These are phyloP conservation scores for Platerodrilus igneus DNA, from an alignment of 2,888 invertebrate genomes.

Conservation along the genomic window DNA sequence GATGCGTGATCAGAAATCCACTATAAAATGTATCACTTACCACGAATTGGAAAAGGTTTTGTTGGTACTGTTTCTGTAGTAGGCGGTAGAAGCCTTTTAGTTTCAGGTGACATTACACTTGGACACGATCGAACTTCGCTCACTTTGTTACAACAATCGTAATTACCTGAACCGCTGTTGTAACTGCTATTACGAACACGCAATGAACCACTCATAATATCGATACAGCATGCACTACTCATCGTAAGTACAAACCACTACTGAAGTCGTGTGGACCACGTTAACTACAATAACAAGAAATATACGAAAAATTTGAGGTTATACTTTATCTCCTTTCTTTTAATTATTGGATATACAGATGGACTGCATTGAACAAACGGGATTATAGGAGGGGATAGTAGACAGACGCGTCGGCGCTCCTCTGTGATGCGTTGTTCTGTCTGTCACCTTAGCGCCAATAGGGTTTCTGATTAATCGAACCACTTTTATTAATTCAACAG, in stretches of 20 bases:
- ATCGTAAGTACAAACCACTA: slow-evolving; percentile 22
- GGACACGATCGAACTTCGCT: slow-evolving; percentile 52
- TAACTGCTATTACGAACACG: slow-evolving; percentile 43
- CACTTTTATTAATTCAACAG: too few species aligned
- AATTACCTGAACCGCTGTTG: slow-evolving; percentile 31
- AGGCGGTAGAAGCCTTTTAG: slow-evolving; percentile 65
- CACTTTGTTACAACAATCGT: slow-evolving; percentile 36
- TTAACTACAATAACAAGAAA: slow-evolving; percentile 3
- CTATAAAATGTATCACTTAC: slow-evolving; percentile 49
- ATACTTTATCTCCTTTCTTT: too few species aligned
- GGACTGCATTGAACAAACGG: slow-evolving; percentile 11
- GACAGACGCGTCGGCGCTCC: slow-evolving; percentile 3
- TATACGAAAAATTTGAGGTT: too few species aligned
- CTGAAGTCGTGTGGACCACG: background rate
- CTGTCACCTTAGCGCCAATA: slow-evolving; percentile 15
- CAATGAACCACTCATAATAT: slow-evolving; percentile 44
- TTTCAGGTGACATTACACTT: slow-evolving; percentile 68
- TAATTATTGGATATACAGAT: too few species aligned
- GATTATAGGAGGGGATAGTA: slow-evolving; percentile 15
- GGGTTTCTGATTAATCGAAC: slow-evolving; percentile 17
- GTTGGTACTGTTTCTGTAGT: slow-evolving; percentile 83
- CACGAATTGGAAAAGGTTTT: slow-evolving; percentile 83
- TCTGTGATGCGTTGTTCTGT: slow-evolving; percentile 19
- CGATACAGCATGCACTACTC: slow-evolving; percentile 41
- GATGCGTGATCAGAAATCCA: background rate